Conservation (phyloP, 2,797 vertebrate genomes). For the Acanthurus leucopareius region DNA sequence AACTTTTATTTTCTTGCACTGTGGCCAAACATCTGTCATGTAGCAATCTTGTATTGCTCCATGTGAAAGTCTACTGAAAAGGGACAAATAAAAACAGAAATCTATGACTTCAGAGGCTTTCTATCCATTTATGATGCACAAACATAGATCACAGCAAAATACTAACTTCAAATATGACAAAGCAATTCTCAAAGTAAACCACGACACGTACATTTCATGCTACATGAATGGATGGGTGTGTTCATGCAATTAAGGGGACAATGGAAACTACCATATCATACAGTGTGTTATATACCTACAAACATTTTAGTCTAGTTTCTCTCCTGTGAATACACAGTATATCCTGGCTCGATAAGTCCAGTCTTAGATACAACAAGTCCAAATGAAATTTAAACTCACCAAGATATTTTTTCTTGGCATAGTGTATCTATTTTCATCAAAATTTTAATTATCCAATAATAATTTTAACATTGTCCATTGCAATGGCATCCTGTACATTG, state of each 20-base stretch:
- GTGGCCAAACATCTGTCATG: slow-evolving; percentile 41
- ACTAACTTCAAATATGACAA: slow-evolving; percentile 2
- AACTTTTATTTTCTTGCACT: slow-evolving; percentile 55
- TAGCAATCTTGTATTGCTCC: slow-evolving; percentile 14
- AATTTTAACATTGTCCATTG: too few species aligned
- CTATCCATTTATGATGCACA: slow-evolving; percentile 16
- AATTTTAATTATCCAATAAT: too few species aligned
- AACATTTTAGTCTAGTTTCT: neutral
- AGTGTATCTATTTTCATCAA: too few species aligned
- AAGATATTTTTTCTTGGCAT: neutral
- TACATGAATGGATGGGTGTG: neutral
- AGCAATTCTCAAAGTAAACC: neutral
- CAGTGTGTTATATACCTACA: neutral
- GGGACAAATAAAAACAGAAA: slow-evolving; percentile 9
- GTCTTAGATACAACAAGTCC: neutral
- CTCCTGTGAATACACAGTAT: neutral
- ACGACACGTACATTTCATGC: slow-evolving; percentile 3
- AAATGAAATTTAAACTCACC: neutral
- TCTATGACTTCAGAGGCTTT: neutral
- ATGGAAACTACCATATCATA: neutral
- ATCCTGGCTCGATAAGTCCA: neutral
- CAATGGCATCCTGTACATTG: too few species aligned
- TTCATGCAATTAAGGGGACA: slow-evolving; percentile 11
- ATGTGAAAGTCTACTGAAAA: slow-evolving; percentile 1
- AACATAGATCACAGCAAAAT: slow-evolving; percentile 17